Evolutionary conservation across 2,113 vertebrate species (phyloP), one percentile per base, ranked within the genome.

Genomic region (Microtus montanus): DNA sequence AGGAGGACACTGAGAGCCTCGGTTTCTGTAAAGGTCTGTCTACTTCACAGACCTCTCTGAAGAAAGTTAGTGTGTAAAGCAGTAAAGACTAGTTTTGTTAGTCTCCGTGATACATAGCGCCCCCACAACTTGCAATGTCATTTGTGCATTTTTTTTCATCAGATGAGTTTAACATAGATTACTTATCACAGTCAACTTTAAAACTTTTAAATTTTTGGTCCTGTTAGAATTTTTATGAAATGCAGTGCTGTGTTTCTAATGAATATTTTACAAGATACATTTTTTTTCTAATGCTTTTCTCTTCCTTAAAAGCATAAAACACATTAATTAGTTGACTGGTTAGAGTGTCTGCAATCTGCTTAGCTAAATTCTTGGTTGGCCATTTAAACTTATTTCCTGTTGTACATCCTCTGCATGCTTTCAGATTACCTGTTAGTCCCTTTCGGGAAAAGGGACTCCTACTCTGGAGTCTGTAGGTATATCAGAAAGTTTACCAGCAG

Each of bases 141-240:
- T 88, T 71, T 86, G 35, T 63, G 22, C 63, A 73, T 15, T 20
- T 33, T 17, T n/a, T n/a, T 83, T 71, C 17, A 38, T 61, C 33
- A 52, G 12, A 2, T 89, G 14, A 64, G 20, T 58, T 3, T 70
- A 3, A 82, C 44, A 30, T 28, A 54, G 47, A 71, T 24, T 54
- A 35, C 33, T 68, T 71, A 30, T n/a, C 33, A 26, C 38, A 28
- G n/a, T 64, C 91, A 90, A 41, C 35, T 94, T 70, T 52, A 71
- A 17, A 90, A 33, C 61, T 90, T 82, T 78, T 89, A 75, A 87
- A n/a, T 84, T 92, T 38, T 14, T 85, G 52, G 30, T 78, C 94
- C 90, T 83, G 71, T 54, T 54, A n/a, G 0, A 28, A 70, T 75
- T 95, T 95, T 84, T 89, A 58, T 82, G 12, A 78, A 73, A 22